These are phyloP conservation scores for Xestoiulus laeticollis DNA, from an alignment of 2,888 invertebrate species.

Conservation along the genomic window DNA sequence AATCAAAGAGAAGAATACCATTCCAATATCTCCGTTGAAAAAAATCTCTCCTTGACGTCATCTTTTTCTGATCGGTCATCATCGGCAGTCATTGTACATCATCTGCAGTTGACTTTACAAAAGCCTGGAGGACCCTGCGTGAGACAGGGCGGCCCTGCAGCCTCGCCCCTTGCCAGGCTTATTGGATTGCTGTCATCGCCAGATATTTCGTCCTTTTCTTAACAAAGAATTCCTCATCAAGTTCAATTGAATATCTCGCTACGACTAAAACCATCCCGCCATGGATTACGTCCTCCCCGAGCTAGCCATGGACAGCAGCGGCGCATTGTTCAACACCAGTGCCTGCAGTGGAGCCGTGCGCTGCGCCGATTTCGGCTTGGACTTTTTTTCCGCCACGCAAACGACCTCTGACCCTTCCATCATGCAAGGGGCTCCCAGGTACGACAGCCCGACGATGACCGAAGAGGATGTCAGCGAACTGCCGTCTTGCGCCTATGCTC, in stretches of 20 bases:
- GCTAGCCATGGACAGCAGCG: constrained; percentile 44
- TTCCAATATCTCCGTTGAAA: not conserved
- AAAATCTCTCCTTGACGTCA: not conserved
- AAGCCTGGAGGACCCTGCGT: not conserved
- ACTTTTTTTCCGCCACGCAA: not conserved
- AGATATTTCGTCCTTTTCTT: constrained; percentile 44
- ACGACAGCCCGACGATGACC: constrained; percentile 1
- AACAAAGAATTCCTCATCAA: constrained; percentile 34
- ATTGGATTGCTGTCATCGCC: constrained; percentile 46
- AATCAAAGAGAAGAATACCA: not conserved
- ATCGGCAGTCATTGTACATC: not conserved
- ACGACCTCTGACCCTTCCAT: constrained; percentile 16
- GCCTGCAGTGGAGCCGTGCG: constrained; percentile 31
- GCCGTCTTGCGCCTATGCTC: constrained; percentile 55
- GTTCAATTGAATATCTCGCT: not conserved
- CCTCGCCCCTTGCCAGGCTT: not conserved
- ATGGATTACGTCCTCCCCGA: constrained; percentile 46
- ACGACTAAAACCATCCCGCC: not conserved
- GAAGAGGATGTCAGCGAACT: constrained; percentile 53
- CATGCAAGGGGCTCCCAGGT: constrained; percentile 27
- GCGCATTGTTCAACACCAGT: constrained; percentile 39
- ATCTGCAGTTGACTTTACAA: constrained; percentile 20
- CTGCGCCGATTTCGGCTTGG: constrained; percentile 45
- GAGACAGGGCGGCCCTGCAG: not conserved
- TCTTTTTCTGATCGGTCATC: constrained; percentile 19